These are phyloP conservation scores for Torymus auratus DNA, from an alignment of 2,888 invertebrate species.

Conservation along the genomic window DNA sequence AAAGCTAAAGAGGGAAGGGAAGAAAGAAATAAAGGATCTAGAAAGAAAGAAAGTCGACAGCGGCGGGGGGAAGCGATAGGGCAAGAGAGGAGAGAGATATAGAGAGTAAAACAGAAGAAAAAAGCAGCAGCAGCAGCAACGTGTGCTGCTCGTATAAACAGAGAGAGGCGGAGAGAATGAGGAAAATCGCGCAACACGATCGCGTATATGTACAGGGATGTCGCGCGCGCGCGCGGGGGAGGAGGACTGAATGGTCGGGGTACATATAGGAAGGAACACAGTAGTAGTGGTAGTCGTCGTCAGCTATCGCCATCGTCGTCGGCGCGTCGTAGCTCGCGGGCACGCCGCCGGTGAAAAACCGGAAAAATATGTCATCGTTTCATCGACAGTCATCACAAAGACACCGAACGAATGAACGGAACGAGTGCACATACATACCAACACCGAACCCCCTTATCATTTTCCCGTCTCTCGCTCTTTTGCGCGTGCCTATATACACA, in stretches of 20 bases:
- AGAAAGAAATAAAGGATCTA: conserved; percentile 47
- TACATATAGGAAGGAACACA: no score
- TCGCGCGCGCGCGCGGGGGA: background rate
- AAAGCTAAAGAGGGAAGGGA: conserved; percentile 21
- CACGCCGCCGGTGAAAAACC: conserved; percentile 67
- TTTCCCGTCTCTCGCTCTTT: conserved; percentile 46
- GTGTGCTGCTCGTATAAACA: conserved; percentile 30
- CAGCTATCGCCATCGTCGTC: background rate
- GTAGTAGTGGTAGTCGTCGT: no score
- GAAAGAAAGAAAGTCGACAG: conserved; percentile 24
- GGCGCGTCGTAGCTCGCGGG: conserved; percentile 44
- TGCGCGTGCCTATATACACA: background rate
- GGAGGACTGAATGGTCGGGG: no score
- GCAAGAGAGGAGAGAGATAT: background rate
- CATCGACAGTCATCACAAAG: conserved; percentile 77
- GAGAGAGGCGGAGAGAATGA: conserved; percentile 27
- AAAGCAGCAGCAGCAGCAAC: background rate
- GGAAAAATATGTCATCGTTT: conserved; percentile 77
- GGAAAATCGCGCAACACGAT: conserved; percentile 20
- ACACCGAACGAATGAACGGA: conserved; percentile 68
- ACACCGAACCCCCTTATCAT: conserved; percentile 41
- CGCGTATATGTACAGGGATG: no score
- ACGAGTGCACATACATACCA: conserved; percentile 48
- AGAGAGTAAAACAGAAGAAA: conserved; percentile 30
- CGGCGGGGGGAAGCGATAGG: background rate